These are phyloP conservation scores for Myotis pilosus DNA, from an alignment of 2,797 vertebrate genomes.

Conservation along the genomic window DNA sequence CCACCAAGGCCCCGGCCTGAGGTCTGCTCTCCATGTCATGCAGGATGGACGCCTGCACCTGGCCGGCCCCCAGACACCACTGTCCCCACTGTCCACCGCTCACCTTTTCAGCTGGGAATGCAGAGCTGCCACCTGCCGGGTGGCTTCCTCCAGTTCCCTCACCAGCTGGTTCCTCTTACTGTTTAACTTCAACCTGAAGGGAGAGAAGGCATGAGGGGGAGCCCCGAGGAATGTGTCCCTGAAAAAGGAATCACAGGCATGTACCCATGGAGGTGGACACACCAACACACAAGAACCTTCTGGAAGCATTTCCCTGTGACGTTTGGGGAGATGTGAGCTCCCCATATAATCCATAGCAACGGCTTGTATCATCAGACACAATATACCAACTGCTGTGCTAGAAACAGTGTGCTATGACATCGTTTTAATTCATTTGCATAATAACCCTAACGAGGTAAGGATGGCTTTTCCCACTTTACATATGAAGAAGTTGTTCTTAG, in stretches of 20 bases:
- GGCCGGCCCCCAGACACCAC: background rate
- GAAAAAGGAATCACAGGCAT: background rate
- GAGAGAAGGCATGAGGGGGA: background rate
- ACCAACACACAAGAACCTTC: background rate
- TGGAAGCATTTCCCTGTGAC: background rate
- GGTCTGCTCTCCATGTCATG: rapidly evolving
- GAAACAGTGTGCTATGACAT: background rate
- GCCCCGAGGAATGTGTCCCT: no score
- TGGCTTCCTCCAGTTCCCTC: slow-evolving; percentile 93
- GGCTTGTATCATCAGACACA: background rate
- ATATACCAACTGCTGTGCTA: background rate
- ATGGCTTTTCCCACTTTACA: background rate
- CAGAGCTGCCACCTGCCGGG: slow-evolving; percentile 89
- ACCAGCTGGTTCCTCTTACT: slow-evolving; percentile 95
- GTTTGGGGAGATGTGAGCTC: background rate
- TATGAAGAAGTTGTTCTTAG: background rate
- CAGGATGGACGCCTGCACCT: background rate
- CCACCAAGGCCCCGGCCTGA: background rate
- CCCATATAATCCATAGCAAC: background rate
- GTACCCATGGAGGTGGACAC: background rate
- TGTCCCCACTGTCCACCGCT: background rate
- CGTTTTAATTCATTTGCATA: background rate
- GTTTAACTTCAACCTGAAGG: slow-evolving; percentile 90
- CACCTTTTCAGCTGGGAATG: slow-evolving; percentile 95
- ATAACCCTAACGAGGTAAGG: background rate